Base-by-base conservation (phyloP, 2,113 vertebrate genomes). In the Engystomops pustulosus region DNA sequence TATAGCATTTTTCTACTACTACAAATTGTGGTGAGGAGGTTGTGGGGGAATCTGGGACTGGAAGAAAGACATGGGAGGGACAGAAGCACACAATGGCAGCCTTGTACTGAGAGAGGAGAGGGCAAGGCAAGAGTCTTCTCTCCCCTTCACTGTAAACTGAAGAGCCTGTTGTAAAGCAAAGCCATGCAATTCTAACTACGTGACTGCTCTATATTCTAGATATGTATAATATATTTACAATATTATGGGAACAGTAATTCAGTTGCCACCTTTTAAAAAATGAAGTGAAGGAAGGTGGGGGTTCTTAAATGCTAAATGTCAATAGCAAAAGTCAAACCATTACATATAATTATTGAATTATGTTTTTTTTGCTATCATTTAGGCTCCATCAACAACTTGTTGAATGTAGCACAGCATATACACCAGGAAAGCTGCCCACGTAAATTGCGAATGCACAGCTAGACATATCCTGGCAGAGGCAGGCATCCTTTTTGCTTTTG, bases 21-120 rank as follows among this genome's bases (percentile, higher is more conserved):
- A 23, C 20, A 70, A 44, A 70, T 44, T 70, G 68, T 85, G 81
- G 81, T 85, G 86, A 79, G 74, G 75, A 17, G 79, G 49, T 41
- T 45, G 32, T 36, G 51, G 74, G 15, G 2, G 70, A 30, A 45
- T 45, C 60, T 70, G 47, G 20, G 30, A 3, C 6, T 62, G 14
- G 74, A 76, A 89, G 25, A 70, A 77, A 60, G 88, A 72, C 5
- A 5, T 71, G 70, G 72, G 71, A 65, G 58, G 72, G 34, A 49
- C 18, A 5, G 20, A 1, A 30, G 38, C 8, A 68, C 58, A 84
- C 81, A 84, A 84, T 84, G 60, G 44, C 67, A 41, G 72, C 81
- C 45, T 84, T 84, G 81, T 45, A 44, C 68, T 20, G 4, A 3
- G 23, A 25, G 60, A 72, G 51, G 45, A 45, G 65, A 60, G 45